Base-by-base conservation (phyloP, 1,140 invertebrate genomes). In the Neelides sp. region DNA sequence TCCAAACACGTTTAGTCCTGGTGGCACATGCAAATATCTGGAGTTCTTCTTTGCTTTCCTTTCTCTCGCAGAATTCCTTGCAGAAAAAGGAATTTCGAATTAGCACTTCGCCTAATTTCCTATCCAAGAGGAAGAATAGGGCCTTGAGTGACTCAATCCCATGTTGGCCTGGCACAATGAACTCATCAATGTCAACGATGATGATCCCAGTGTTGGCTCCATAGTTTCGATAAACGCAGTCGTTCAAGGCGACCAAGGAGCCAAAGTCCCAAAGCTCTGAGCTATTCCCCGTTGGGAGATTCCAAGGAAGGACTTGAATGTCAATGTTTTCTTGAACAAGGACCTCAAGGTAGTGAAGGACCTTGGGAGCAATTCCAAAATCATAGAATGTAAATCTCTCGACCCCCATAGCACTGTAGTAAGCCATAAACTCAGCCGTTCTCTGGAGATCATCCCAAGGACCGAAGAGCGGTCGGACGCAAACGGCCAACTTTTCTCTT, bases 181-280 rank as follows among this genome's bases (percentile, higher is more conserved):
- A 85, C 68, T 94, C 90, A 64, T 94, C 90, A 46, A 93, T 71
- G 68, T 94, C 90, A 17, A 93, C 80, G 27, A 93, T 74, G 1
- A 87, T 75, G 10, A 89, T 71, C 68, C 83, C 85, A 28, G 79
- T 76, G 54, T 78, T 86, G 17, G 67, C 71, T 52, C 84, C 82
- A 84, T 91, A 89, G 19, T 82, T 84, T 51, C 87, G 71, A 69
- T 93, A 92, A 27, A 94, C 72, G 64, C 90, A 94, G 69, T 94
- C 89, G 67, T 94, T 93, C 32, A 93, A 75, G 0, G 88, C 85
- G 0, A 86, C 87, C 63, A 94, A 36, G n/a, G 54, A 30, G 0
- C 58, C 58, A 48, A 52, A 60, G 35, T 60, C 58, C 58, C 58
- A 60, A 15, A 60, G 41, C 52, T 60, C 58, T 3, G 37, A 47